phyloP scores from a whole-genome alignment of 2,113 vertebrate species.

The Oceanodroma tethys region DNA sequence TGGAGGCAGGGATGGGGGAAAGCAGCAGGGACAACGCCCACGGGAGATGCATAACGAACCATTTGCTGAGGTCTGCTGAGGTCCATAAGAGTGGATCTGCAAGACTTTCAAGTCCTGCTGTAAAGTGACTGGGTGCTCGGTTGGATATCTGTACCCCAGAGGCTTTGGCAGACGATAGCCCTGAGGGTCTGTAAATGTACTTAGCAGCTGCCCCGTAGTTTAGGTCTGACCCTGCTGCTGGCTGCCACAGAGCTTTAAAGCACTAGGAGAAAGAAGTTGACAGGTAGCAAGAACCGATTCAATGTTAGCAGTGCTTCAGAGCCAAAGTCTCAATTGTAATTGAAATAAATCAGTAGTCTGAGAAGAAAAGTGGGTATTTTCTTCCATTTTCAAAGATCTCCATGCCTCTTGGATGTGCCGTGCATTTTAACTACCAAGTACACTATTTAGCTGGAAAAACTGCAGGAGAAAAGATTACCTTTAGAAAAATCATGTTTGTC shows the following conservation, averaged over 20 bases:
- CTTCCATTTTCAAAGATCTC: not conserved
- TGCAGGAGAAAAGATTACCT: not conserved
- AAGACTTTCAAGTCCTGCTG: not conserved
- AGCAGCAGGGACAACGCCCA: not conserved
- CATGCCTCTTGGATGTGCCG: not conserved
- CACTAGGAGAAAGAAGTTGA: not conserved
- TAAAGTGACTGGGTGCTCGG: not conserved
- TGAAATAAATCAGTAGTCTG: not conserved
- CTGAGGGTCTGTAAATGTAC: not conserved
- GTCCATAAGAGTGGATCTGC: not conserved
- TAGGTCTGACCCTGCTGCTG: not conserved
- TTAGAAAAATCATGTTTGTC: not conserved
- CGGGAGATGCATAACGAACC: rapidly evolving
- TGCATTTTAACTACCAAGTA: not conserved
- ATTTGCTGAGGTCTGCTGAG: not conserved
- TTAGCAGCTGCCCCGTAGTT: not conserved
- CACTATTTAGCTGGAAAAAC: not conserved
- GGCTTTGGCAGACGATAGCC: not conserved
- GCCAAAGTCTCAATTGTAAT: not conserved
- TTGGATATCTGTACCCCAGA: rapidly evolving
- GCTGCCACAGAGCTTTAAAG: not conserved
- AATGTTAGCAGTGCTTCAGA: not conserved
- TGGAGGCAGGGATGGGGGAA: not conserved
- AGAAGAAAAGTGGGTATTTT: not conserved
- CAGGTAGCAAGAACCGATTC: not conserved